phyloP scores from a whole-genome alignment of 2,888 invertebrate genomes.

The Hedya salicella region DNA sequence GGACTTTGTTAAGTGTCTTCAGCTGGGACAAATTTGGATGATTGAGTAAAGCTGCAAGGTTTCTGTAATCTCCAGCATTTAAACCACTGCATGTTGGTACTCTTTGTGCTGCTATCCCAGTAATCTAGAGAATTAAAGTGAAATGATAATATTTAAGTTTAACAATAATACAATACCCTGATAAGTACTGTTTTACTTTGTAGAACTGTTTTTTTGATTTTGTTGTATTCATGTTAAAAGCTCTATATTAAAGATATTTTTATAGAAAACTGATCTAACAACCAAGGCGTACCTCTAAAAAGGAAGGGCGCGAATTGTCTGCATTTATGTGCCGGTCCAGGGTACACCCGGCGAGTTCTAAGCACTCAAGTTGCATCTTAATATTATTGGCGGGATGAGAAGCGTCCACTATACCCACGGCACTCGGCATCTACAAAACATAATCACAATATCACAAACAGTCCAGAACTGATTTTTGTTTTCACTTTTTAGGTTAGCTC shows the following conservation, averaged over 20 bases:
- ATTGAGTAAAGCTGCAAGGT: conserved; percentile 88
- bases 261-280: neutral
- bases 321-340: conserved; percentile 89
- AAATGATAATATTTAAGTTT: neutral
- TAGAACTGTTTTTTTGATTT: neutral
- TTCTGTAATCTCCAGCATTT: conserved; percentile 96
- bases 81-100: conserved; percentile 95
- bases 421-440: conserved; percentile 75
- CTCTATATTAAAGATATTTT: neutral
- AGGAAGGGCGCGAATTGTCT: conserved; percentile 89
- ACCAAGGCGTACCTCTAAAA: conserved; percentile 80
- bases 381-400: conserved; percentile 64
- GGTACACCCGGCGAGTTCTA: conserved; percentile 92
- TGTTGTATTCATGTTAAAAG: neutral
- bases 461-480: conserved; percentile 41
- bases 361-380: conserved; percentile 86
- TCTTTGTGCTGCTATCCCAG: conserved; percentile 87
- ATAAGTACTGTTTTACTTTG: neutral
- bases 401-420: conserved; percentile 66
- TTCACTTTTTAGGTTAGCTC: conserved; percentile 33
- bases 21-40: conserved; percentile 91
- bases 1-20: conserved; percentile 92
- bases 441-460: conserved; percentile 52
- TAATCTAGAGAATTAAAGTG: conserved; percentile 72
- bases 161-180: neutral